Evolutionary conservation across 2,888 invertebrate genomes (phyloP), one percentile per base, ranked within the genome.

Genomic region (Timandra comae): DNA sequence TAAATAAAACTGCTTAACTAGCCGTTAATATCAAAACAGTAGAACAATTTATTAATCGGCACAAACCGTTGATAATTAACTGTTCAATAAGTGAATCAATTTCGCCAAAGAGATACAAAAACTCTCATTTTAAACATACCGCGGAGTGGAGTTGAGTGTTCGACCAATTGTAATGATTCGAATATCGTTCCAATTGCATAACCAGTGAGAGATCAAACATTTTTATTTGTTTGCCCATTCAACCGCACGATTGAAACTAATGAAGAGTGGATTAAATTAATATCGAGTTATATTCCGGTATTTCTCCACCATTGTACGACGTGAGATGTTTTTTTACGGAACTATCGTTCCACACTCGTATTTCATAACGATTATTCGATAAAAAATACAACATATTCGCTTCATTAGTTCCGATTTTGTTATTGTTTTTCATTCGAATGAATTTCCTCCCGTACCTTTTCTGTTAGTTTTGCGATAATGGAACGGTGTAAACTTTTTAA

Each of bases 261-360:
- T 82, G 80, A 82, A 82, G 80, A 76, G 75, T 79, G 74, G 68
- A 79, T 81, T 77, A 76, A 81, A 76, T 81, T 77, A 78, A 79
- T 76, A 69, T 63, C 35, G 59, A 61, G 73, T 80, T 75, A 74
- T 73, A 78, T 73, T 66, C 57, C 62, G 56, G 57, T 70, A 6
- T 67, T 58, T 63, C 58, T 67, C 63, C 54, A 46, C 56, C 56
- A 49, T 48, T 39, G 33, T 12, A 8, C 39, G 52, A 59, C 56
- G 60, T 57, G 61, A 54, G 57, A 56, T 57, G 49, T 64, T 68
- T 71, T 73, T 71, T 66, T 52, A 44, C 56, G 34, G 39, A 26
- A 27, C 31, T 29, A 51, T 46, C 51, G 49, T 43, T 34, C 55
- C 50, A 46, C 46, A 57, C 63, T 47, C 53, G 50, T 57, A 55